Evolutionary conservation across 2,797 vertebrate genomes (phyloP).

Genomic region (Muscicapa comitata): DNA sequence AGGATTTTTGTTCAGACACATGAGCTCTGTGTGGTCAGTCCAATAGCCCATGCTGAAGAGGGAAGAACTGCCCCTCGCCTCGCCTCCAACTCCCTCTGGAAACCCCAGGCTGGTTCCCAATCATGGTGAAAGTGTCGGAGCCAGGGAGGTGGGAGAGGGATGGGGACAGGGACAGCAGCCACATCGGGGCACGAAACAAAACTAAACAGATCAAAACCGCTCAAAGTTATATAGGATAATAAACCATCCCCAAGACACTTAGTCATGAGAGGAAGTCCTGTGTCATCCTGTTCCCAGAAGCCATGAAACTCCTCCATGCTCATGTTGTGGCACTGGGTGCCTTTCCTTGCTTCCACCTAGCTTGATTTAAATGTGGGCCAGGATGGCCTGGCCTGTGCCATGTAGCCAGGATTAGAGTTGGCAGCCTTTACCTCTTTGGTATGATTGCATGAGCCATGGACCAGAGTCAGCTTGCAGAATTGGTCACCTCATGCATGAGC

Average conservation of each 20-base stretch:
- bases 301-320: background rate
- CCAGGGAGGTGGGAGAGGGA: too few species aligned
- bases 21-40: background rate
- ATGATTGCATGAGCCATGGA: background rate
- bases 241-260: background rate
- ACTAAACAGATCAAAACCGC: background rate
- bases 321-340: background rate
- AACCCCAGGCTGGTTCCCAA: fast-evolving
- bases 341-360: background rate
- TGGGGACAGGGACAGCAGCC: background rate
- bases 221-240: background rate
- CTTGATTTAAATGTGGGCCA: background rate
- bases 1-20: background rate
- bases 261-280: background rate
- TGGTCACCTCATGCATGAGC: background rate
- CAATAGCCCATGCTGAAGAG: background rate
- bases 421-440: background rate
- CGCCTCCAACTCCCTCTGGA: background rate
- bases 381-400: background rate
- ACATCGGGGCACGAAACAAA: background rate
- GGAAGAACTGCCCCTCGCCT: background rate
- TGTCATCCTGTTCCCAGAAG: background rate
- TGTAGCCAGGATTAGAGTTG: background rate
- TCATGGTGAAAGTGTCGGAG: background rate
- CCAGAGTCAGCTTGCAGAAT: background rate